These are phyloP conservation scores for Stomatorhinus ivindoensis DNA, from an alignment of 2,113 vertebrate species.

Conservation along the genomic window DNA sequence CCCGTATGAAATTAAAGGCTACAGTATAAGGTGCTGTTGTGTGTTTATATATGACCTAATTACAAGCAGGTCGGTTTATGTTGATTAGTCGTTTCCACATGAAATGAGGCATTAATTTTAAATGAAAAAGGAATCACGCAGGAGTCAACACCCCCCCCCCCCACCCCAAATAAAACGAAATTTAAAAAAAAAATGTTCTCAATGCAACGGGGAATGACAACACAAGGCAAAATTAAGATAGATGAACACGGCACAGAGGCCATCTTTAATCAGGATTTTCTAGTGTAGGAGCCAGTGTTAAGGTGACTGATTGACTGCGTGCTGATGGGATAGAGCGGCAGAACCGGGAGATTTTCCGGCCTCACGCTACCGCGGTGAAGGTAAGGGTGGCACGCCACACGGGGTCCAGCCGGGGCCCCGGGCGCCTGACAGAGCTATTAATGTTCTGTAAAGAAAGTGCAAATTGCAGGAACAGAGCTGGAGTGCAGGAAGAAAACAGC, in stretches of 20 bases:
- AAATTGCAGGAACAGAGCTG: slow-evolving; percentile 63
- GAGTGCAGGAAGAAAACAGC: slow-evolving; percentile 63
- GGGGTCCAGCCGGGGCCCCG: not conserved
- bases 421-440: slow-evolving; percentile 12
- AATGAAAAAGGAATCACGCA: not conserved
- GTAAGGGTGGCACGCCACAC: not conserved
- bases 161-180: not conserved
- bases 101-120: not conserved
- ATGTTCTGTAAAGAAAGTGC: slow-evolving; percentile 56
- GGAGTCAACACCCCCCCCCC: not conserved
- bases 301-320: not conserved
- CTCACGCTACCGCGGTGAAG: not conserved
- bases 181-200: not conserved
- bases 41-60: not conserved
- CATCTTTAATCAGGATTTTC: not conserved
- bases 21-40: not conserved
- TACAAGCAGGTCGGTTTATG: not conserved
- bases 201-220: not conserved
- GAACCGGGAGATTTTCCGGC: not conserved
- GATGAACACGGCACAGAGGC: not conserved
- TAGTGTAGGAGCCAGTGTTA: not conserved
- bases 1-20: not conserved
- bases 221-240: not conserved
- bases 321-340: not conserved
- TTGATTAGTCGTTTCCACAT: not conserved